Evolutionary conservation across 2,113 vertebrate genomes (phyloP).

Genomic region (Tychaedon coryphoeus): DNA sequence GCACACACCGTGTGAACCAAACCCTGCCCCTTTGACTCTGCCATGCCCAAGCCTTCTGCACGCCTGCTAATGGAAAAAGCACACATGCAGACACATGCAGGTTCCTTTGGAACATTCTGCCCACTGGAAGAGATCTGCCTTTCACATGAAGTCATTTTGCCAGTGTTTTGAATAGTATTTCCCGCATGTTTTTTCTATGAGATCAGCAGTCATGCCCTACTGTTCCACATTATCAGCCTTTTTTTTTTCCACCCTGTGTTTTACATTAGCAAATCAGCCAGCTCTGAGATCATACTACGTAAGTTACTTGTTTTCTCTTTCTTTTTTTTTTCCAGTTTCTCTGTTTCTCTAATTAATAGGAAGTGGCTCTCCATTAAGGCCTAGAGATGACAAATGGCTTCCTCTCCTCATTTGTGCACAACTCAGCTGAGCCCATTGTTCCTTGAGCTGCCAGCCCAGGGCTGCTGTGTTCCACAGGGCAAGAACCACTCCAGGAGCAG

Average conservation of each 20-base stretch:
- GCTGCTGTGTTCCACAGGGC: not conserved
- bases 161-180: slow-evolving; percentile 57
- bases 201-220: slow-evolving; percentile 59
- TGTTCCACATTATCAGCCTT: slow-evolving; percentile 59
- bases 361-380: slow-evolving; percentile 36
- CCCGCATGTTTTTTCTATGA: slow-evolving; percentile 57
- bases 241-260: slow-evolving; percentile 17
- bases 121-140: slow-evolving; percentile 30
- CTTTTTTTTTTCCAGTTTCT: not conserved
- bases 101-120: slow-evolving; percentile 21
- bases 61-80: not conserved
- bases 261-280: slow-evolving; percentile 34
- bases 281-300: slow-evolving; percentile 18
- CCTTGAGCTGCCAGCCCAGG: not conserved
- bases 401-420: not conserved
- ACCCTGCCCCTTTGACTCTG: not conserved
- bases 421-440: slow-evolving; percentile 37
- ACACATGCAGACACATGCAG: not conserved
- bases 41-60: not conserved
- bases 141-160: slow-evolving; percentile 53
- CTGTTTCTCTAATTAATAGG: slow-evolving; percentile 57
- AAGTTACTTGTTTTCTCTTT: slow-evolving; percentile 17
- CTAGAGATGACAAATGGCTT: slow-evolving; percentile 49
- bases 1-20: not conserved
- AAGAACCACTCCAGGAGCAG: not conserved